Evolutionary conservation across 2,888 invertebrate genomes (phyloP).

Genomic region (Petrolisthes manimaculis): DNA sequence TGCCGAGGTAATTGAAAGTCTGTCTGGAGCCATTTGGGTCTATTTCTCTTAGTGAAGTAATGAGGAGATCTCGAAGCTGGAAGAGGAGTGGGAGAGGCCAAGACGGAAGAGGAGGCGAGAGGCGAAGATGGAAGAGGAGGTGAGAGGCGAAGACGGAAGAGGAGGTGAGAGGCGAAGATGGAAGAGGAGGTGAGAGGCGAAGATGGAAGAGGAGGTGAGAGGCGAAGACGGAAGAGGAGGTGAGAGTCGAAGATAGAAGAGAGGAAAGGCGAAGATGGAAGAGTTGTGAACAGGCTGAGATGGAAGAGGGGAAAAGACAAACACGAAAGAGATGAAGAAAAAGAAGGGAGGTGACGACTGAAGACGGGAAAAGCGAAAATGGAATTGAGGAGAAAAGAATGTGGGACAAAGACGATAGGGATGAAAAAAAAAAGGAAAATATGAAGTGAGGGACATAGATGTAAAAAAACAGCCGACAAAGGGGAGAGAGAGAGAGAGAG

Average conservation of each 20-base stretch:
- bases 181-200: not conserved
- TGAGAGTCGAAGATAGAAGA: conserved; percentile 5
- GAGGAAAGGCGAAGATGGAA: not conserved
- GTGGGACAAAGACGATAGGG: not conserved
- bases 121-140: not conserved
- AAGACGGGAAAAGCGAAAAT: not conserved
- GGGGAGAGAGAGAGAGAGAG: not conserved
- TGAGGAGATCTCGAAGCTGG: conserved; percentile 57
- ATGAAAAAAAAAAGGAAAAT: not conserved
- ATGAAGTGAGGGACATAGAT: not conserved
- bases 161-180: not conserved
- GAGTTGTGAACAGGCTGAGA: not conserved
- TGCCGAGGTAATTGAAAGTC: conserved; percentile 63
- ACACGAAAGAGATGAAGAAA: not conserved
- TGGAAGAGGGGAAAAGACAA: not conserved
- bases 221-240: conserved; percentile 11
- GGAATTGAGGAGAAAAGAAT: not conserved
- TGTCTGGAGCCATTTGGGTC: conserved; percentile 63
- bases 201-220: conserved; percentile 2
- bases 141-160: not conserved
- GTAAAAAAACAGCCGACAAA: too few species aligned
- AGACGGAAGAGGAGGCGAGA: conserved; percentile 2
- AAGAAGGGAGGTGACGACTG: not conserved
- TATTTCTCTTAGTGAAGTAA: conserved; percentile 64
- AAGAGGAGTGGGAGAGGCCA: conserved; percentile 24